Evolutionary conservation across 2,113 vertebrate species (phyloP).

Genomic region (Oryzias javanicus): DNA sequence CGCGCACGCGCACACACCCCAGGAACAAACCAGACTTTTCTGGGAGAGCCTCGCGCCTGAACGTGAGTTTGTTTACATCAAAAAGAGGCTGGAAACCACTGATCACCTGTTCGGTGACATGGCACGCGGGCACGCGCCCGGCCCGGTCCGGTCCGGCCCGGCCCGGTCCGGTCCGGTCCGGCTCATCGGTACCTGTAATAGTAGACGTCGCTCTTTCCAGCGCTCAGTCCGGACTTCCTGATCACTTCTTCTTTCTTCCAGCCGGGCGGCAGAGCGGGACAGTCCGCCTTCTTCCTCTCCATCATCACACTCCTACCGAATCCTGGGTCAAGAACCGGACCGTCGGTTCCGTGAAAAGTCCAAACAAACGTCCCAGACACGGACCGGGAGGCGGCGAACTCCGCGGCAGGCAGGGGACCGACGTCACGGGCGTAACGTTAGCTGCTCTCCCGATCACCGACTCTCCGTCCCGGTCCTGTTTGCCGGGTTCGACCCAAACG

Average conservation of each 20-base stretch:
- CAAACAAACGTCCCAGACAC: slow-evolving; percentile 4
- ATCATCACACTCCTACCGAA: slow-evolving; percentile 24
- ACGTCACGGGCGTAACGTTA: slow-evolving; percentile 51
- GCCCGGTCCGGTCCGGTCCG: too few relatives aligned
- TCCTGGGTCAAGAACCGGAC: neutral
- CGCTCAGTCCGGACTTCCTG: slow-evolving; percentile 73
- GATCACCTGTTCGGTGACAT: too few relatives aligned
- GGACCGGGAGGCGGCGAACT: slow-evolving; percentile 8
- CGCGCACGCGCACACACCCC: too few relatives aligned
- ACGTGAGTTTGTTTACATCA: too few relatives aligned
- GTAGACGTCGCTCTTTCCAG: slow-evolving; percentile 72
- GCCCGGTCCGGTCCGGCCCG: too few relatives aligned
- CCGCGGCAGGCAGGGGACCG: slow-evolving; percentile 2
- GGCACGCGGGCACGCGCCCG: too few relatives aligned
- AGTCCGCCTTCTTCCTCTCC: slow-evolving; percentile 68
- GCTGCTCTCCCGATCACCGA: slow-evolving; percentile 23
- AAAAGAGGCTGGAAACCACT: too few relatives aligned
- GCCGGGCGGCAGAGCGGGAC: slow-evolving; percentile 65
- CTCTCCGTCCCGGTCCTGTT: slow-evolving; percentile 24
- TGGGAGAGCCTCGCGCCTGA: too few relatives aligned
- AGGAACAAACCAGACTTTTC: too few relatives aligned
- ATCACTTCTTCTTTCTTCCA: slow-evolving; percentile 75
- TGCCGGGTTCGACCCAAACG: neutral
- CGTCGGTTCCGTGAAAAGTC: neutral
- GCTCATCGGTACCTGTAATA: slow-evolving; percentile 66